These are phyloP conservation scores for Drosophila formosana DNA, from an alignment of 2,888 invertebrate species.

Conservation along the genomic window DNA sequence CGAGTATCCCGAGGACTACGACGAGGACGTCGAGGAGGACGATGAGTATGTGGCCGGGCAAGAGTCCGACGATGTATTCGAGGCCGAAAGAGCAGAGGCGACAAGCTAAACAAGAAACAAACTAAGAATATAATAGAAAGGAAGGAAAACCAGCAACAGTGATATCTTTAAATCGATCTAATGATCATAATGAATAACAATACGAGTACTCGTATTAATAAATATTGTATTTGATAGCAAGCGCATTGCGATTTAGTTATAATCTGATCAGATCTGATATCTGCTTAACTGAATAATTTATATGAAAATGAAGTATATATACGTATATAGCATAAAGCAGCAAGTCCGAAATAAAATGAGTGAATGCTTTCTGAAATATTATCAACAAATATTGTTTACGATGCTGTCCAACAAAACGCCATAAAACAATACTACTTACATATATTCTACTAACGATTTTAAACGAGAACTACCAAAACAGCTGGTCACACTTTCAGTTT, in stretches of 20 bases:
- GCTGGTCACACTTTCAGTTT: conserved; percentile 16
- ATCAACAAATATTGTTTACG: conserved; percentile 47
- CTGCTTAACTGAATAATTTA: conserved; percentile 33
- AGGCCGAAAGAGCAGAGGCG: conserved; percentile 52
- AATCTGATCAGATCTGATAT: conserved; percentile 26
- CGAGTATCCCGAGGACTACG: conserved; percentile 68
- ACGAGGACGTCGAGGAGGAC: conserved; percentile 56
- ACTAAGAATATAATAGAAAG: neutral
- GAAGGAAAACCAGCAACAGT: conserved; percentile 71
- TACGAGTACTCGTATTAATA: neutral
- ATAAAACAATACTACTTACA: conserved; percentile 47
- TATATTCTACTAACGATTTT: conserved; percentile 29
- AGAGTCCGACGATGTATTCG: conserved; percentile 68
- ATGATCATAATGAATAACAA: conserved; percentile 43
- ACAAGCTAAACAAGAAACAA: conserved; percentile 25
- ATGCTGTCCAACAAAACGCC: conserved; percentile 70
- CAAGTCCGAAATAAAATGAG: conserved; percentile 50
- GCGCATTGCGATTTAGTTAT: conserved; percentile 56
- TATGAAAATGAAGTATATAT: conserved; percentile 37
- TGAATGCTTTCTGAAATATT: conserved; percentile 38
- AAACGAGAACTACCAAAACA: conserved; percentile 20
- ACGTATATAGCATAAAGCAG: conserved; percentile 7
- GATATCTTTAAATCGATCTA: conserved; percentile 65
- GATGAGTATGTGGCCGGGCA: conserved; percentile 54
- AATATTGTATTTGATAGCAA: conserved; percentile 62